These are phyloP conservation scores for Penaeus chinensis DNA, from an alignment of 1,140 invertebrate species.

Conservation along the genomic window DNA sequence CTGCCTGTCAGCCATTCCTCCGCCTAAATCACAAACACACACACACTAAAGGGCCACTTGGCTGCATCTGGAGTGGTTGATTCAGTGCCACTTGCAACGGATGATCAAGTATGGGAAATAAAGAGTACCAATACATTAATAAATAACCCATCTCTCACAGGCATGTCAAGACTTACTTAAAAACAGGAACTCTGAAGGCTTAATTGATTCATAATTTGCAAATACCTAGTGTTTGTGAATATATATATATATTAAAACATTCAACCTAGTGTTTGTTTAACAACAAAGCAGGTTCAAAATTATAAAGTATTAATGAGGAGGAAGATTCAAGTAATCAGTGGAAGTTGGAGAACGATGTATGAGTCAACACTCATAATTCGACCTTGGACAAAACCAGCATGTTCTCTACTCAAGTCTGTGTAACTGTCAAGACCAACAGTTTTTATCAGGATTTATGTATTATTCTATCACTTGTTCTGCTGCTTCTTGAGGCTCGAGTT, in stretches of 20 bases:
- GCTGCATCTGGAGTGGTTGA: too few species aligned
- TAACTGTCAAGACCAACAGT: too few species aligned
- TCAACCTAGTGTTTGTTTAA: conserved; percentile 34
- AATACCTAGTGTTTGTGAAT: conserved; percentile 24
- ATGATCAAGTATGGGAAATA: too few species aligned
- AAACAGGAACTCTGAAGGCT: conserved; percentile 45
- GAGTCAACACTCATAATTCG: neutral
- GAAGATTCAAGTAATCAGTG: conserved; percentile 31
- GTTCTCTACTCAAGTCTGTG: too few species aligned
- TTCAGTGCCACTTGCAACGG: too few species aligned
- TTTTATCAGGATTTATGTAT: too few species aligned
- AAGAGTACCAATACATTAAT: neutral
- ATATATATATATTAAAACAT: too few species aligned
- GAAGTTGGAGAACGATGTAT: conserved; percentile 5
- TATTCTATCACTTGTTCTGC: neutral
- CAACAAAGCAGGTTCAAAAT: conserved; percentile 42
- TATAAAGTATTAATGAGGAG: conserved; percentile 33
- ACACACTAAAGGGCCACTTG: too few species aligned
- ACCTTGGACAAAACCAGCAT: too few species aligned
- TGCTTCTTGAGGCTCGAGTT: conserved; percentile 19
- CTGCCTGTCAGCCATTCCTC: too few species aligned
- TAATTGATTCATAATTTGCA: conserved; percentile 23
- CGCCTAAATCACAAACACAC: too few species aligned
- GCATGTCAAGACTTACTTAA: conserved; percentile 21
- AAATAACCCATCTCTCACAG: conserved; percentile 24